Base-by-base conservation (phyloP, 2,113 vertebrate genomes). In the Jacana jacana region DNA sequence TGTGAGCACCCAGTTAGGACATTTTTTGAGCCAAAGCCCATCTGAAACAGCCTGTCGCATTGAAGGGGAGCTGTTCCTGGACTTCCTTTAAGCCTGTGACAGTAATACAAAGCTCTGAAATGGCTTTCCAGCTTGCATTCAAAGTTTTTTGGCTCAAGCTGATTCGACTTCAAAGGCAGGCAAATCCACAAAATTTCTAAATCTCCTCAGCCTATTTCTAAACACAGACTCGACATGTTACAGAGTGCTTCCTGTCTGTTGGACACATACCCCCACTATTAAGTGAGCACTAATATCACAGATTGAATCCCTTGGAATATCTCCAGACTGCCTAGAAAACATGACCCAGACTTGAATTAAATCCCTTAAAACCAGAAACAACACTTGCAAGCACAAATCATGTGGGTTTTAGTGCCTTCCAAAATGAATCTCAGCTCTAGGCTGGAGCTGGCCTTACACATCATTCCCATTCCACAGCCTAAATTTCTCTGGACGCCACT, bases 271-370 rank as follows among this genome's bases (percentile, higher is more conserved):
- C 13, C 77, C 64, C 71, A 70, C 63, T 76, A 89, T 82, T 89
- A 89, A 95, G 66, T 7, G 17, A 93, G 54, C 3, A 0, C 81
- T 93, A 96, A 77, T 93, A 89, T 89, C 81, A 82, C 75, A 76
- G 77, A 89, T 10, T 51, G 84, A 95, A 94, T 95, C 91, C 93
- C 27, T 46, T 95, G 94, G 94, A 95, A 95, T 95, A 91, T 80
- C 71, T 95, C 94, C 93, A 93, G 91, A 82, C 93, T 96, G 91
- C 81, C 81, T 95, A 88, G 84, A 96, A 91, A 95, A 95, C 84
- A 96, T 73, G 91, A 95, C 89, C 95, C 94, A 92, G 94, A 85
- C 95, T 95, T 85, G 87, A 91, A 88, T 87, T 70, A 93, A 95
- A 94, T 91, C 93, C 91, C 77, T 93, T 95, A 85, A 95, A 95